phyloP scores from a whole-genome alignment of 2,113 vertebrate genomes.

The Alces alces region DNA sequence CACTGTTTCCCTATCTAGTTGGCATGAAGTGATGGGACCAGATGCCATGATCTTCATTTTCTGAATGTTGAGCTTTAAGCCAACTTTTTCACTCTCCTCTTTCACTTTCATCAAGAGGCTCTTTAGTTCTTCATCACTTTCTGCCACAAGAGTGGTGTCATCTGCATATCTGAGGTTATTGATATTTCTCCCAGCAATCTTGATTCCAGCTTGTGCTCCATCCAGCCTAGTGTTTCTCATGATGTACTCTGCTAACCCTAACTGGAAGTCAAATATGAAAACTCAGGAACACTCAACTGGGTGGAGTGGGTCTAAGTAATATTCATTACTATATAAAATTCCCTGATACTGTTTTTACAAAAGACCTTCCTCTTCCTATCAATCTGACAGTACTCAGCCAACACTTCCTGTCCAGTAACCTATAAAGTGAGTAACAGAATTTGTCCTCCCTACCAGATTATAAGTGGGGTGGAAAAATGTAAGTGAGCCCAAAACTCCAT shows the following conservation, averaged over 20 bases:
- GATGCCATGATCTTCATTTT: neutral
- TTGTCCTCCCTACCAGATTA: neutral
- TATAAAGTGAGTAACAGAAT: neutral
- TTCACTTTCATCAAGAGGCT: neutral
- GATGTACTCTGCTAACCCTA: neutral
- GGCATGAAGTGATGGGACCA: neutral
- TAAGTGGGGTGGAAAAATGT: neutral
- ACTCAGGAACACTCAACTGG: neutral
- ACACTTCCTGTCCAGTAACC: neutral
- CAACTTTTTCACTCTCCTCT: neutral
- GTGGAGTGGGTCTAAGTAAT: neutral
- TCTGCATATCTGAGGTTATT: neutral
- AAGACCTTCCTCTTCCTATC: neutral
- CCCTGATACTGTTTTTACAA: neutral
- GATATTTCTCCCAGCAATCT: neutral
- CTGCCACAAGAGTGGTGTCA: neutral
- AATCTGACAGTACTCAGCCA: neutral
- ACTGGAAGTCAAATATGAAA: neutral
- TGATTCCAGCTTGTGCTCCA: neutral
- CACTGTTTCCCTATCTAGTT: neutral
- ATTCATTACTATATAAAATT: neutral
- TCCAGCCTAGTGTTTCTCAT: neutral
- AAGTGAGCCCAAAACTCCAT: constrained; percentile 21
- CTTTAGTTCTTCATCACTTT: neutral
- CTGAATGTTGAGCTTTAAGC: neutral